Evolutionary conservation across 2,113 vertebrate species (phyloP).

Genomic region (Neomonachus schauinslandi): DNA sequence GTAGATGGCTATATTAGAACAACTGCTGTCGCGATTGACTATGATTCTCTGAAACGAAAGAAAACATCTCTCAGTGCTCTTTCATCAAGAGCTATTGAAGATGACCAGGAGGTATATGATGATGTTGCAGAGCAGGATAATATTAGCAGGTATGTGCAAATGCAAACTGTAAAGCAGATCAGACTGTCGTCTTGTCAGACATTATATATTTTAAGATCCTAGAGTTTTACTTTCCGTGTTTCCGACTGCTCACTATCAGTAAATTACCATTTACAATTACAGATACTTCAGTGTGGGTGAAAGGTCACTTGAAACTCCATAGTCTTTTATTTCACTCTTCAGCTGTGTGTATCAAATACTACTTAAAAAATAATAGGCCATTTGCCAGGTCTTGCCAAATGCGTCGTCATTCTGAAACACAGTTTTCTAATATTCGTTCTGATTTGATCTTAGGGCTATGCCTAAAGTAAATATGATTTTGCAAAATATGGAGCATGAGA

Average conservation of each 20-base stretch:
- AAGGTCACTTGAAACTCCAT: background rate
- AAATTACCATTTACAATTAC: background rate
- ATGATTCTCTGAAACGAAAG: slow-evolving; percentile 89
- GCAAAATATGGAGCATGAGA: background rate
- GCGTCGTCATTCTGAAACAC: background rate
- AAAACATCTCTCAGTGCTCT: slow-evolving; percentile 67
- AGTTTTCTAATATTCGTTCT: background rate
- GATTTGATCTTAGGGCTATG: background rate
- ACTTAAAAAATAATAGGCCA: background rate
- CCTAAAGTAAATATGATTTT: background rate
- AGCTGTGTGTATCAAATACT: background rate
- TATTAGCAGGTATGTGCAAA: slow-evolving; percentile 83
- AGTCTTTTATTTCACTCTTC: background rate
- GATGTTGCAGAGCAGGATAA: slow-evolving; percentile 89
- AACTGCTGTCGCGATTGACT: slow-evolving; percentile 92
- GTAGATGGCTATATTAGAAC: slow-evolving; percentile 97
- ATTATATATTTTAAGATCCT: background rate
- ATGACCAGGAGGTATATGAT: slow-evolving; percentile 93
- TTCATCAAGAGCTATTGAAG: slow-evolving; percentile 58
- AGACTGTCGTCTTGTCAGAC: background rate
- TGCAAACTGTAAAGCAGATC: background rate
- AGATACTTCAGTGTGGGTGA: background rate
- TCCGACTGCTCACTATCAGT: background rate
- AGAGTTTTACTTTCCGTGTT: background rate
- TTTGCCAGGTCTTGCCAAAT: background rate